Base-by-base conservation (phyloP, 35 echinoderm and acorn worm genomes). In the Acanthaster planci region DNA sequence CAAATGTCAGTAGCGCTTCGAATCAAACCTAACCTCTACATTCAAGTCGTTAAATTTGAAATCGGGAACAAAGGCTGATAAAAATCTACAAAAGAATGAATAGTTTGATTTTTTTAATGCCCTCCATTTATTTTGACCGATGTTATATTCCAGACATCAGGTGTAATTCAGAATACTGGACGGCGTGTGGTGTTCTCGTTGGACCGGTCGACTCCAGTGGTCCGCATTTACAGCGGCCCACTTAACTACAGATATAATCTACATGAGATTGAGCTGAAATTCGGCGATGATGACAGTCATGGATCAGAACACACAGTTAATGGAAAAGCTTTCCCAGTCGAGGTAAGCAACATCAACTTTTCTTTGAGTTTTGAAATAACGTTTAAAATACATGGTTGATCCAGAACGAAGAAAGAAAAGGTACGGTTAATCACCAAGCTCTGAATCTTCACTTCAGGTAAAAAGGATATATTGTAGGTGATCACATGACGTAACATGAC, bases 261-360 rank as follows among this genome's bases (percentile, higher is more conserved):
- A 8, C 37, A 55, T 10, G 81, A 82, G 40, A 90, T 90, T 44
- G 55, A 80, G 38, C 15, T 90, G 23, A 80, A 90, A 36, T 90
- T 90, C 55, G 87, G 87, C 16, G 64, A 68, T 7, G 50, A 82
- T 15, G 51, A 76, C 60, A 75, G 21, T 30, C 60, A 54, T 34
- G 87, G 87, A 77, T 90, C 87, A 39, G 87, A 90, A 83, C 87
- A 90, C 52, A 52, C 81, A n/a, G 87, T 90, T 21, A 80, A 80
- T 64, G 87, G 87, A 35, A 67, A 72, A 84, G 80, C 87, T 38
- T 90, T 90, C 38, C 87, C 87, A 18, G 31, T 80, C 12, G 87
- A 90, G 87, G 87, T 90, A 78, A 83, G 78, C 26, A 16, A 26
- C 34, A 60, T 60, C 27, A 30, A 2, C 2, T 35, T 72, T 72